Evolutionary conservation across 1,140 invertebrate genomes (phyloP), one percentile per base, ranked within the genome.

Genomic region (Calephelis nemesis): DNA sequence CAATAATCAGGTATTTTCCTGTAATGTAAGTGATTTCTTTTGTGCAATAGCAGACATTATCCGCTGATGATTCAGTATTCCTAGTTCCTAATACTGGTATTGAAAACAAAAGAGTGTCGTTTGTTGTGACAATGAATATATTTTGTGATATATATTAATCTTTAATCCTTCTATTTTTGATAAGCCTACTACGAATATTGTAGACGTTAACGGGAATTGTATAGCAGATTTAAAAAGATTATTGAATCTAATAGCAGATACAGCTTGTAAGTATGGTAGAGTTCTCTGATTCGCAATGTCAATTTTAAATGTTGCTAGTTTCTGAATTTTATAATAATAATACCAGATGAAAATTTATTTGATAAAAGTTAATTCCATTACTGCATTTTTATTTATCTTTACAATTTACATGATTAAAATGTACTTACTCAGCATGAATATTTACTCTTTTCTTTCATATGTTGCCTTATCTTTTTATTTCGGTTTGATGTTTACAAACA

Each of bases 111-210:
- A 74, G 76, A 69, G 74, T 81, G 74, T 84, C 79, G 76, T 84
- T 82, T 70, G 72, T 76, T 71, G 76, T 82, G 85, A 87, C 85
- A 88, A 86, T 91, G 85, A 86, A 91, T 91, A 91, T 91, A 91
- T 91, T 91, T 91, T 91, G 87, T 89, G 88, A 91, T 91, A 89
- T 91, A 85, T 87, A 88, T 87, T 84, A 78, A 82, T 70, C 80
- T 88, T 80, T 91, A 85, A 91, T 82, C 86, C 84, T 90, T 91
- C 87, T 91, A 91, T 91, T 91, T 91, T 91, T 91, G 87, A 91
- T 91, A 91, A 84, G 87, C 85, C 85, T 88, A 87, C 83, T 74
- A 87, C 74, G 70, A 84, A 78, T 88, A 84, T 89, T 87, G 86
- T 85, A 83, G 79, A 83, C 67, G 67, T 82, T 78, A 81, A 87